phyloP scores from a whole-genome alignment of 2,113 vertebrate genomes.

The Phrynosoma platyrhinos region DNA sequence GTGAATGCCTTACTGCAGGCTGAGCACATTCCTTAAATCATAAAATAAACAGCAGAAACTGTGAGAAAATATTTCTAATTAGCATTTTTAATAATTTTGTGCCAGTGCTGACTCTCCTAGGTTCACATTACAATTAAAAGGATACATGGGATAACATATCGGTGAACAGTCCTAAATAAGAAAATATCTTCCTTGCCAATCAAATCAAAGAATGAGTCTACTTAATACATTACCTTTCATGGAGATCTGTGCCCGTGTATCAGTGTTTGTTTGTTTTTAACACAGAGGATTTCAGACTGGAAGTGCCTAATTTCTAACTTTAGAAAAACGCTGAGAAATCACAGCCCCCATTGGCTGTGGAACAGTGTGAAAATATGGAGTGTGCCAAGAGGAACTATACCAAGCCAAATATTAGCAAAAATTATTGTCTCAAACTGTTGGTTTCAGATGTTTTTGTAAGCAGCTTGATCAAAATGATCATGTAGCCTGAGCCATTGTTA shows the following conservation, averaged over 20 bases:
- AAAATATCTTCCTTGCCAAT: not conserved
- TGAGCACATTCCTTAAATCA: too few species aligned
- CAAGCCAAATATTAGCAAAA: slow-evolving; percentile 12
- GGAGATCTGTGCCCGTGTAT: not conserved
- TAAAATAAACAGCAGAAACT: too few species aligned
- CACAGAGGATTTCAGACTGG: not conserved
- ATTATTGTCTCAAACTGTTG: not conserved
- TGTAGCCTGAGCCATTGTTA: slow-evolving; percentile 4
- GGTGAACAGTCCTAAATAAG: not conserved
- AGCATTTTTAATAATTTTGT: too few species aligned
- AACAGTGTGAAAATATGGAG: not conserved
- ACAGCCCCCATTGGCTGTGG: not conserved
- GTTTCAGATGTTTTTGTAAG: not conserved
- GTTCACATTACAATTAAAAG: not conserved
- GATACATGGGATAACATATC: not conserved
- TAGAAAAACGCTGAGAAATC: not conserved
- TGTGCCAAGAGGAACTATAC: not conserved
- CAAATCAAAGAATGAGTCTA: not conserved
- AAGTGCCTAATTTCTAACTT: not conserved
- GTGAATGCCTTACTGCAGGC: too few species aligned
- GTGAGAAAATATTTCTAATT: too few species aligned
- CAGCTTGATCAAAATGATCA: not conserved
- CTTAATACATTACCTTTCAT: not conserved
- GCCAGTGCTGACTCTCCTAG: too few species aligned
- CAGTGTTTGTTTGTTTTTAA: not conserved